A percentile compares a stretch with the other conserved stretches of the same genome.
Conservation (phyloP, 2,113 vertebrate species). For the Trogon surrucura region DNA sequence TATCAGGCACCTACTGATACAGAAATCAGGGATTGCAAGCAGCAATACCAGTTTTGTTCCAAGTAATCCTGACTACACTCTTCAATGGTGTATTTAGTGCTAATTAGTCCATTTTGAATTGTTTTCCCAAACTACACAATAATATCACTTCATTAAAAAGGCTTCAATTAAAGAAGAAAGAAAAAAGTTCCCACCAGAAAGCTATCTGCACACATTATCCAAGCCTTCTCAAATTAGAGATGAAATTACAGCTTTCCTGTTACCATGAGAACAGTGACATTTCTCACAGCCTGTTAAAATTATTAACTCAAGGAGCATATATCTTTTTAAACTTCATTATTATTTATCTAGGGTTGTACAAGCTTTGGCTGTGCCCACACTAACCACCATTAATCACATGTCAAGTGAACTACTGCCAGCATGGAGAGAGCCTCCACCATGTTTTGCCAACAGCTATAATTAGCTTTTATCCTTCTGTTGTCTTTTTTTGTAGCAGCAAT, state of each 20-base stretch:
- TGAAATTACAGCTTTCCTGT: slow-evolving; percentile 55
- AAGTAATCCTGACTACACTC: neutral
- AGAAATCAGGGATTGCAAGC: neutral
- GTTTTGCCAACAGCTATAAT: slow-evolving; percentile 29
- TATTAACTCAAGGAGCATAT: slow-evolving; percentile 70
- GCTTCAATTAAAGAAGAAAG: slow-evolving; percentile 52
- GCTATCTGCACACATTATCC: slow-evolving; percentile 32
- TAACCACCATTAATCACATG: slow-evolving; percentile 58
- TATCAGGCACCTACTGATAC: neutral
- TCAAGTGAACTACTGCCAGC: slow-evolving; percentile 4
- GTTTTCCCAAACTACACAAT: slow-evolving; percentile 34
- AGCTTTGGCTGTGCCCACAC: slow-evolving; percentile 26
- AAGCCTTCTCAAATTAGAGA: slow-evolving; percentile 61
- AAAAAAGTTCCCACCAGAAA: slow-evolving; percentile 32
- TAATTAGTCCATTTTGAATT: slow-evolving; percentile 40
- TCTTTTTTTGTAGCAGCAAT: neutral
- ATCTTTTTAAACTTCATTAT: slow-evolving; percentile 64
- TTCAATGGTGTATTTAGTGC: slow-evolving; percentile 22
- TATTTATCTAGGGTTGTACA: slow-evolving; percentile 61
- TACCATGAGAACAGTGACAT: slow-evolving; percentile 76
- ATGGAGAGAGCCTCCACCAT: neutral
- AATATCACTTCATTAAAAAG: slow-evolving; percentile 57
- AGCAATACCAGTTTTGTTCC: neutral
- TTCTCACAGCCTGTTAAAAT: slow-evolving; percentile 64
- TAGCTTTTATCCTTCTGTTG: slow-evolving; percentile 19